Evolutionary conservation across 1,140 invertebrate genomes (phyloP).

Genomic region (Homalodisca vitripennis): DNA sequence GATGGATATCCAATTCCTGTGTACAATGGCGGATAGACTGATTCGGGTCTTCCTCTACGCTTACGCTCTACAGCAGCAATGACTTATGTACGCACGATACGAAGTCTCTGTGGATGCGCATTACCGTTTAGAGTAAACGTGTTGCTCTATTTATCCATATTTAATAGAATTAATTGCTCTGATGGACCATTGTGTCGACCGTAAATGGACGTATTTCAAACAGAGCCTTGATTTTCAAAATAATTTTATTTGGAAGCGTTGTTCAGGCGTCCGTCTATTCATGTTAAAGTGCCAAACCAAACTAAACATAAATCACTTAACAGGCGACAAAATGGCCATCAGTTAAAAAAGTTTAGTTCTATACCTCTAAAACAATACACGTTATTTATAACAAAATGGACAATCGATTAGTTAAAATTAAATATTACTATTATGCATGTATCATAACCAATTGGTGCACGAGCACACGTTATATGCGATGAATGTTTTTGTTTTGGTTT

Average conservation of each 20-base stretch:
- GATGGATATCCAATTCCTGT: neutral
- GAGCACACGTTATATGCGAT: too few species aligned
- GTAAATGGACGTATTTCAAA: neutral
- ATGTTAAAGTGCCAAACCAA: neutral
- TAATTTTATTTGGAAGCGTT: neutral
- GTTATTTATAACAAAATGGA: too few species aligned
- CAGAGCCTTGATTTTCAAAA: neutral
- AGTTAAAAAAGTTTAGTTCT: neutral
- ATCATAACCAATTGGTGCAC: too few species aligned
- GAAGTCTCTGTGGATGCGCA: neutral
- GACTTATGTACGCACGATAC: neutral
- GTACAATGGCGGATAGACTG: neutral
- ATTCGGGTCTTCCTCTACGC: neutral
- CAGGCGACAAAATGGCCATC: neutral
- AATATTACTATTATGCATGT: too few species aligned
- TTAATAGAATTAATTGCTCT: neutral
- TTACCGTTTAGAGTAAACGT: neutral
- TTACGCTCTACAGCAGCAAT: neutral
- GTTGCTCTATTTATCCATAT: neutral
- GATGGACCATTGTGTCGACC: neutral
- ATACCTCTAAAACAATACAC: neutral
- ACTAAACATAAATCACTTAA: neutral
- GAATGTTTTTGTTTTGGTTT: too few species aligned
- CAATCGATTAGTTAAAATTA: too few species aligned
- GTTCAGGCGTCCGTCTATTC: neutral